phyloP scores from a whole-genome alignment of 2,797 vertebrate species.

The Melanotaenia pygmaea region DNA sequence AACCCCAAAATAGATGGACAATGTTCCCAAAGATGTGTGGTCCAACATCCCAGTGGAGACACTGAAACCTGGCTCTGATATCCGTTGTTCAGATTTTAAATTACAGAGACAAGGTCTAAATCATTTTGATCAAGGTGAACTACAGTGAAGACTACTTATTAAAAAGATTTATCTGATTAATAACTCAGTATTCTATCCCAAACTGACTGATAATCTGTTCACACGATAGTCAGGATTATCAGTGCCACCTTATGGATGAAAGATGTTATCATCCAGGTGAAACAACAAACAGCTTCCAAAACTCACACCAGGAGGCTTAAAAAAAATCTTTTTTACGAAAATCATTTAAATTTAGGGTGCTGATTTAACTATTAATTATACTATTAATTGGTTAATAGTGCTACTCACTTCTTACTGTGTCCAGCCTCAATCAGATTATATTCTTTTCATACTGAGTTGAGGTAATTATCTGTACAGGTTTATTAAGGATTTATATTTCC shows the following conservation, averaged over 20 bases:
- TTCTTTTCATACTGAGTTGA: not conserved
- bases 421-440: too few relatives aligned
- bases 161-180: too few relatives aligned
- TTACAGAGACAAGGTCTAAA: not conserved
- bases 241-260: constrained; percentile 49
- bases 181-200: too few relatives aligned
- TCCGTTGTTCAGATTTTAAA: not conserved
- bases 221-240: not conserved
- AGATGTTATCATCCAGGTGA: not conserved
- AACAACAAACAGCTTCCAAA: not conserved
- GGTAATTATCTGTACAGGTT: not conserved
- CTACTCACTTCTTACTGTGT: too few relatives aligned
- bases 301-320: not conserved
- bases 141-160: not conserved
- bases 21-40: not conserved
- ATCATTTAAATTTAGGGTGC: too few relatives aligned
- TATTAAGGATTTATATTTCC: too few relatives aligned
- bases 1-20: not conserved
- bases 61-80: too few relatives aligned
- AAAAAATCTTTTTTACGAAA: too few relatives aligned
- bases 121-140: not conserved
- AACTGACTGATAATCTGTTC: not conserved
- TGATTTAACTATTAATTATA: too few relatives aligned
- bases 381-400: too few relatives aligned
- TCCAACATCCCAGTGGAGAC: not conserved